A percentile compares a stretch with the other conserved stretches of the same genome.
Evolutionary conservation across 2,888 invertebrate species (phyloP).

Genomic region (Tenthredo notha): DNA sequence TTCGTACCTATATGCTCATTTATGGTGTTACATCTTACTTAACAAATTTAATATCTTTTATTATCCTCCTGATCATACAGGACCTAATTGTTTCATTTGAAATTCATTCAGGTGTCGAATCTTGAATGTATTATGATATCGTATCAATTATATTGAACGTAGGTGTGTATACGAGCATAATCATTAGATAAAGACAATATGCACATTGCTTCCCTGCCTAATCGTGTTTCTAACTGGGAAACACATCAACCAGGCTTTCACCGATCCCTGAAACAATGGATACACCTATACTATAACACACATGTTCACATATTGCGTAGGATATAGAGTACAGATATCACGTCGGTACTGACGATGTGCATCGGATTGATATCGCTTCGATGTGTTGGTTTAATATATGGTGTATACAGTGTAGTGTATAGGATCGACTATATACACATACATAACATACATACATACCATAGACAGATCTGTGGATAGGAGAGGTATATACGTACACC

Average conservation of each 20-base stretch:
- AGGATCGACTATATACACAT: background rate
- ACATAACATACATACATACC: background rate
- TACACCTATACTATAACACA: background rate
- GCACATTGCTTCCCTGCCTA: background rate
- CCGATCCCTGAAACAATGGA: background rate
- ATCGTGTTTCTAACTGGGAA: slow-evolving; percentile 12
- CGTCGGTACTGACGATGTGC: slow-evolving; percentile 12
- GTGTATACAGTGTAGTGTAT: too few species aligned
- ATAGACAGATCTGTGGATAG: background rate
- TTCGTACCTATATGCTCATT: too few species aligned
- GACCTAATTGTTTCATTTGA: too few species aligned
- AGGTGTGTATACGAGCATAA: background rate
- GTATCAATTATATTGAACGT: background rate
- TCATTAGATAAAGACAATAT: slow-evolving; percentile 37
- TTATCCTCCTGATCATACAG: too few species aligned
- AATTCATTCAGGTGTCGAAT: background rate
- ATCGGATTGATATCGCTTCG: slow-evolving; percentile 1
- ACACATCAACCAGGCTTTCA: background rate
- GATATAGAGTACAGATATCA: background rate
- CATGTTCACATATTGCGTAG: background rate
- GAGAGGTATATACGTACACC: background rate
- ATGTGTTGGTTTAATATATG: background rate
- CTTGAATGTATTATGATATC: background rate
- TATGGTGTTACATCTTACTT: too few species aligned
- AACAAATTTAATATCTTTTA: too few species aligned